A percentile compares a stretch with the other conserved stretches of the same genome.
phyloP scores from a whole-genome alignment of 2,113 vertebrate species.

The Amazona vittata region DNA sequence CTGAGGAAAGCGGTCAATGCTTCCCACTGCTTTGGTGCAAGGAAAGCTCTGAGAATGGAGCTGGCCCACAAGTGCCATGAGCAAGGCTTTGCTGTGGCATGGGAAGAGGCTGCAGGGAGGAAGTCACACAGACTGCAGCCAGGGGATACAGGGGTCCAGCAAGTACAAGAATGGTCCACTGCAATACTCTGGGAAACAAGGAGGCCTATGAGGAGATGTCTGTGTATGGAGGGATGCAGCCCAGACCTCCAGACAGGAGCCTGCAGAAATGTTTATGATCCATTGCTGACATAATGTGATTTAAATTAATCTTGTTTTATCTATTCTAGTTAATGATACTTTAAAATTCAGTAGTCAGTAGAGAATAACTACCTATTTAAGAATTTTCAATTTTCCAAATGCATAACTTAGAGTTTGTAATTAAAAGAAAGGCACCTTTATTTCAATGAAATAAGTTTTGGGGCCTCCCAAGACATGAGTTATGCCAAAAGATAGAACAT shows the following conservation, averaged over 20 bases:
- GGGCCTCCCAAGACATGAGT: not conserved
- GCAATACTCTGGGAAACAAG: not conserved
- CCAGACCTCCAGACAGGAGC: not conserved
- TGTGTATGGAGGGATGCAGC: not conserved
- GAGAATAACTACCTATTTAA: constrained; percentile 11
- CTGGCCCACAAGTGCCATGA: not conserved
- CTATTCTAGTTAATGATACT: constrained; percentile 14
- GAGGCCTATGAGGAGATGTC: not conserved
- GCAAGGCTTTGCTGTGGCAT: not conserved
- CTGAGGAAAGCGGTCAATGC: not conserved
- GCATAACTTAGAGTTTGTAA: constrained; percentile 18
- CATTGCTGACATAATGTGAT: constrained; percentile 1
- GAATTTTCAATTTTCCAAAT: constrained; percentile 14
- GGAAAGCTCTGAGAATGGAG: not conserved
- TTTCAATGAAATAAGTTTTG: constrained; percentile 16
- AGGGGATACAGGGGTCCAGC: not conserved
- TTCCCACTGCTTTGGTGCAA: not conserved
- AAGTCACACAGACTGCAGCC: not conserved
- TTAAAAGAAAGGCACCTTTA: constrained; percentile 51
- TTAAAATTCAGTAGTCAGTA: constrained; percentile 8
- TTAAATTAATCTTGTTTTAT: constrained; percentile 51
- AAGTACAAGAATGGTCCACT: not conserved
- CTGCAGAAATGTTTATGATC: constrained; percentile 31
- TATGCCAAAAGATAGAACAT: not conserved
- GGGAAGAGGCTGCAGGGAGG: not conserved